phyloP scores from a whole-genome alignment of 2,113 vertebrate species.

The Hydrolagus affinis region DNA sequence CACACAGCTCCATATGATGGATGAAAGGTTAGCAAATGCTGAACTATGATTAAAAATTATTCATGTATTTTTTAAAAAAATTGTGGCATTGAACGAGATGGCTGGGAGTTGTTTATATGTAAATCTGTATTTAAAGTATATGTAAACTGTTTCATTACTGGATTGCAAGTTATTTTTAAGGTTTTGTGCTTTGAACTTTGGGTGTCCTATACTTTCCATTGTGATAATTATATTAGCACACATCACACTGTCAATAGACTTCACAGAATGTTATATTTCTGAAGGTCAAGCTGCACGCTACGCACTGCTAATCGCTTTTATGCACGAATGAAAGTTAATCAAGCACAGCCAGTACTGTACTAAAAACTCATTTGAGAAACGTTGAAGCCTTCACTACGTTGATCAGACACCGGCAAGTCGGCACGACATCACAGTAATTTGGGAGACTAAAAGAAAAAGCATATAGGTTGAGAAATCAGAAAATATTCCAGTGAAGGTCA shows the following conservation, averaged over 20 bases:
- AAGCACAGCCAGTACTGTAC: background rate
- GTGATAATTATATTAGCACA: background rate
- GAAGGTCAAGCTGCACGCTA: background rate
- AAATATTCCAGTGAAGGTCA: too few relatives aligned
- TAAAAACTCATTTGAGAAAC: background rate
- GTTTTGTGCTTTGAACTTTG: background rate
- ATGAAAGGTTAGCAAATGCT: background rate
- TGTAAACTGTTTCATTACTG: background rate
- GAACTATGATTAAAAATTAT: background rate
- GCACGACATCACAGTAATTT: background rate
- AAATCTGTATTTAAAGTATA: background rate
- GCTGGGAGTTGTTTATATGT: background rate
- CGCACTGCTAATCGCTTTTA: background rate
- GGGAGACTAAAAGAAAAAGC: too few relatives aligned
- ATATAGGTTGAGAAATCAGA: too few relatives aligned
- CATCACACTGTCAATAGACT: background rate
- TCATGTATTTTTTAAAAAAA: background rate
- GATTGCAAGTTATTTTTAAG: background rate
- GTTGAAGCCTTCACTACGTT: background rate
- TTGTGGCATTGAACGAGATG: background rate
- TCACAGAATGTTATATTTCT: background rate
- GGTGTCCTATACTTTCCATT: background rate
- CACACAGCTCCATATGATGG: too few relatives aligned
- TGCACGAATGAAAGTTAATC: background rate
- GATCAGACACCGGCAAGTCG: too few relatives aligned